Conservation (phyloP, 2,113 vertebrate genomes). For the Globicephala melas region DNA sequence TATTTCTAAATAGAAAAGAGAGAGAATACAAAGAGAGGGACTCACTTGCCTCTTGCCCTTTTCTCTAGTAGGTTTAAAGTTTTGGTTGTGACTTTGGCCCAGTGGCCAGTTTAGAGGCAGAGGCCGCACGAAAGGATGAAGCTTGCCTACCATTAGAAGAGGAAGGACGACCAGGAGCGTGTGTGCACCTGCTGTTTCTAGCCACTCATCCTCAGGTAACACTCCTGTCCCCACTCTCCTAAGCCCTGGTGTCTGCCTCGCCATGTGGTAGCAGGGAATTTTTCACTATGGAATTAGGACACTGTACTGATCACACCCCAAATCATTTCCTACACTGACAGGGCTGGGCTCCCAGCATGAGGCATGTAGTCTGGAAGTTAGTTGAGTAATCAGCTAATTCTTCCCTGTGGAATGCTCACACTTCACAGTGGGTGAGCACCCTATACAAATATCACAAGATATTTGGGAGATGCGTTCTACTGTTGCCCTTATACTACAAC, state of each 20-base stretch:
- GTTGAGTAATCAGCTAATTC: not conserved
- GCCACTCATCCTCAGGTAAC: not conserved
- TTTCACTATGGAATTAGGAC: not conserved
- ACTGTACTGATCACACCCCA: not conserved
- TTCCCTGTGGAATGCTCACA: not conserved
- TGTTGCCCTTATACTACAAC: not conserved
- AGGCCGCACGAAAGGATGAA: not conserved
- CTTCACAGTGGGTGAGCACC: not conserved
- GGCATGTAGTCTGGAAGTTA: not conserved
- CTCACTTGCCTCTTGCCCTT: not conserved
- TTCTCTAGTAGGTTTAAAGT: not conserved
- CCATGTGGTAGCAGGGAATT: not conserved
- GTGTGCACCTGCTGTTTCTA: not conserved
- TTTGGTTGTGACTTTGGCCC: not conserved
- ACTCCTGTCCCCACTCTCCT: not conserved
- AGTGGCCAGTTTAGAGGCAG: not conserved
- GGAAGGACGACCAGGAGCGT: not conserved
- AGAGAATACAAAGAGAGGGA: not conserved
- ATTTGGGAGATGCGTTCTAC: not conserved
- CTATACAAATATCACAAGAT: not conserved
- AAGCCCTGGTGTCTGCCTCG: not conserved
- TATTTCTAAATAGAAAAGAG: not conserved
- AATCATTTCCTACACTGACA: not conserved
- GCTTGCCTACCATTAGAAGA: not conserved
- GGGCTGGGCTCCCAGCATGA: not conserved